Conservation (phyloP, 2,113 vertebrate species). For the Hydropotes inermis region DNA sequence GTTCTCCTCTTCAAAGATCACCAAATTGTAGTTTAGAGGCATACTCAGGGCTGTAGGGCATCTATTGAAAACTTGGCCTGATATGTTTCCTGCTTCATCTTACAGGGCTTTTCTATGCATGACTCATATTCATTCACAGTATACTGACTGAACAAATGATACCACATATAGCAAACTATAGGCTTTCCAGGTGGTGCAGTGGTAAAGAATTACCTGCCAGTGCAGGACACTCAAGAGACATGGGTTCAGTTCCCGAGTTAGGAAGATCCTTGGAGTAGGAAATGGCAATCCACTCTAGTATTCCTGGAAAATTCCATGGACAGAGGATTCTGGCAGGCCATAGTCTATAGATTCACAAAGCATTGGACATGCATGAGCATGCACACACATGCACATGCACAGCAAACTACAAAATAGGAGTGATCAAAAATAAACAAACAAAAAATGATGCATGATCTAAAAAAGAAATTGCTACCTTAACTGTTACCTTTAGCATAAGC, state of each 20-base stretch:
- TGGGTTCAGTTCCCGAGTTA: background rate
- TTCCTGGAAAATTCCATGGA: background rate
- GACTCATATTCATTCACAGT: background rate
- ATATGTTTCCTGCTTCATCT: background rate
- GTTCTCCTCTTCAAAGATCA: background rate
- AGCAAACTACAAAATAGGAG: background rate
- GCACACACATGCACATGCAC: background rate
- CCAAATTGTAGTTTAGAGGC: background rate
- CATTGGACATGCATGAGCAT: background rate
- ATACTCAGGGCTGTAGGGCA: background rate
- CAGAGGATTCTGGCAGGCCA: background rate
- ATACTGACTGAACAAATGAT: background rate
- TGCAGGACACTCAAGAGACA: background rate
- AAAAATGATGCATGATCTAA: background rate
- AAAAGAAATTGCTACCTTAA: background rate
- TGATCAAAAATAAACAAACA: background rate
- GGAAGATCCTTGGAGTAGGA: background rate
- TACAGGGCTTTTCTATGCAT: background rate
- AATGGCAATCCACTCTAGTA: background rate
- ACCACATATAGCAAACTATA: background rate
- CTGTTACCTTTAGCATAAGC: background rate
- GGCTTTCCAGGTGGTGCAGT: background rate
- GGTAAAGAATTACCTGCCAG: background rate
- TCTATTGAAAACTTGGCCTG: background rate
- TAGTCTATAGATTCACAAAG: background rate